These are phyloP conservation scores for Dicrurus megarhynchus DNA, from an alignment of 2,113 vertebrate genomes.

Conservation along the genomic window DNA sequence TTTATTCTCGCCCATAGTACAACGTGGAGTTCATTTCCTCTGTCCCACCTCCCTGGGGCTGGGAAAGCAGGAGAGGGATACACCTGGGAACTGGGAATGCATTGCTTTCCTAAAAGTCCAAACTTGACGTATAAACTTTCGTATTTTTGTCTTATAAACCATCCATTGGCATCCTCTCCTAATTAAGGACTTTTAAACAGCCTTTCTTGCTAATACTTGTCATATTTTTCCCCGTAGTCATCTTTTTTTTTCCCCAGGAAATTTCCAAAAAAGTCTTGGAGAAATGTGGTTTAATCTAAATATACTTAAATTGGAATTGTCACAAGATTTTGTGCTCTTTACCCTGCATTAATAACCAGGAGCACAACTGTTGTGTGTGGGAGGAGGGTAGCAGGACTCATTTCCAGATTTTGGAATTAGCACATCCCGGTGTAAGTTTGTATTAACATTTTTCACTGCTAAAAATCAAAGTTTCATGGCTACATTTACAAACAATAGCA, in stretches of 20 bases:
- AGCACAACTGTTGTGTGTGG: not conserved
- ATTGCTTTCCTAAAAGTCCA: not conserved
- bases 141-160: not conserved
- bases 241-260: not conserved
- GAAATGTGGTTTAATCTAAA: not conserved
- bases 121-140: accelerated
- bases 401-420: not conserved
- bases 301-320: not conserved
- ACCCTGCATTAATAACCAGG: not conserved
- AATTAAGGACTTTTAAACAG: not conserved
- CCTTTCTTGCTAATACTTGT: not conserved
- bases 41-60: not conserved
- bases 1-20: accelerated
- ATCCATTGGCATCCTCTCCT: not conserved
- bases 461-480: not conserved
- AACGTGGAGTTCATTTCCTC: accelerated
- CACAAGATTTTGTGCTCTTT: not conserved
- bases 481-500: not conserved
- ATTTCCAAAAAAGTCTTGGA: not conserved
- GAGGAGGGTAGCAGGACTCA: not conserved
- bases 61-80: not conserved
- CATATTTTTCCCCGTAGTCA: accelerated
- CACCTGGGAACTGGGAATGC: not conserved
- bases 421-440: not conserved
- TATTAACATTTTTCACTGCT: not conserved